Percentiles rank a stretch among this genome's conserved stretches.
phyloP scores from a whole-genome alignment of 2,113 vertebrate genomes.

The Agelaius phoeniceus region DNA sequence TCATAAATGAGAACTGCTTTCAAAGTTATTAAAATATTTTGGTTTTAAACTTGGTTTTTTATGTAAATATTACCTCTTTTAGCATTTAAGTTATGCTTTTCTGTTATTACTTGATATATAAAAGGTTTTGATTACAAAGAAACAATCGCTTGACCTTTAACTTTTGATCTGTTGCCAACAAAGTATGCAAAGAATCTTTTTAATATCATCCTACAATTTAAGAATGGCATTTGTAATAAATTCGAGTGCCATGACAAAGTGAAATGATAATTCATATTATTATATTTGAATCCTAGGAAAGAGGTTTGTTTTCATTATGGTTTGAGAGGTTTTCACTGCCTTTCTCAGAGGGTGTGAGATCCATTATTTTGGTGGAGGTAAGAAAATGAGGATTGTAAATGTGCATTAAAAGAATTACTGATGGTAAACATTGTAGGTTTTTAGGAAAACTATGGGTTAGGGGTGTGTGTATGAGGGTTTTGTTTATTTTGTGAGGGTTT shows the following conservation, averaged over 20 bases:
- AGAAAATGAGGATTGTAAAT: not conserved
- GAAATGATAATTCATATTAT: not conserved
- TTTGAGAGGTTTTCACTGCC: not conserved
- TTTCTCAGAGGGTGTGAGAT: not conserved
- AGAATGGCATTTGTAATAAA: not conserved
- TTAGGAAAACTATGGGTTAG: not conserved
- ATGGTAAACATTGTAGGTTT: not conserved
- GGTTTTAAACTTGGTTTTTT: not conserved
- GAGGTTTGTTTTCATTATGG: not conserved
- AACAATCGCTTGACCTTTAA: not conserved
- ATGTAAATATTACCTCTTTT: not conserved
- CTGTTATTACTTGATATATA: not conserved
- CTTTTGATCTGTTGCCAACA: not conserved
- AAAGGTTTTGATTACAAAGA: not conserved
- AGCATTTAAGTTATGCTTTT: not conserved
- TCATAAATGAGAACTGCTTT: not conserved
- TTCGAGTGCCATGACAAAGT: not conserved
- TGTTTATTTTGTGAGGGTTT: not conserved
- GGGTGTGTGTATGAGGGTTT: not conserved
- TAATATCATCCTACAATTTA: not conserved
- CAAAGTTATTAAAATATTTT: not conserved
- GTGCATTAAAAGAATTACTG: not conserved
- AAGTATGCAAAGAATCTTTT: not conserved
- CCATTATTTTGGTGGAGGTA: not conserved
- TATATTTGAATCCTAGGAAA: not conserved